Percentiles rank a stretch among this genome's conserved stretches.
These are phyloP conservation scores for Thripadectes ignobilis DNA, from an alignment of 2,797 vertebrate genomes.

Conservation along the genomic window DNA sequence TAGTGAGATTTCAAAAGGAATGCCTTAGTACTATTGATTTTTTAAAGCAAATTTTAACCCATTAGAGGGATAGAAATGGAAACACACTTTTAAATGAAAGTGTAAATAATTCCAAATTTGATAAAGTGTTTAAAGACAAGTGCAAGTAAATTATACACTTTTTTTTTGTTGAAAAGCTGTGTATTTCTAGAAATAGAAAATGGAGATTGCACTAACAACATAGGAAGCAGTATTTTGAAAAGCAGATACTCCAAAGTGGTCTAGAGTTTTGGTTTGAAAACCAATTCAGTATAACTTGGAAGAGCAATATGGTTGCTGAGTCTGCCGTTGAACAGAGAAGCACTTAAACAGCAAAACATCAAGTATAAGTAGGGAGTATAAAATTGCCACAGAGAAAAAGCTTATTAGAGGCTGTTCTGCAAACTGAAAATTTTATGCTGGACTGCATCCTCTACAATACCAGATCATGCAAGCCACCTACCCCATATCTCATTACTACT, in stretches of 20 bases:
- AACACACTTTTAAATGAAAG: neutral
- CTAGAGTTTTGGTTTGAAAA: neutral
- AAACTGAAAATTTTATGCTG: neutral
- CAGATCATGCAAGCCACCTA: neutral
- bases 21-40: neutral
- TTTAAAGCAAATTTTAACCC: neutral
- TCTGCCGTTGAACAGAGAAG: accelerated
- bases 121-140: neutral
- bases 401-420: neutral
- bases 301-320: neutral
- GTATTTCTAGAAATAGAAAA: neutral
- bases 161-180: neutral
- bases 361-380: neutral
- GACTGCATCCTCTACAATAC: neutral
- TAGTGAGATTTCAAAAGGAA: neutral
- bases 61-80: neutral
- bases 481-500: neutral
- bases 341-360: neutral
- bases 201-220: neutral
- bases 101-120: neutral
- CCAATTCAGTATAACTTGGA: neutral
- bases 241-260: neutral
- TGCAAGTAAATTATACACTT: neutral
- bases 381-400: neutral
- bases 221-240: neutral